Evolutionary conservation across 1,140 invertebrate genomes (phyloP), one percentile per base, ranked within the genome.

Genomic region (Paraescarpia echinospica): DNA sequence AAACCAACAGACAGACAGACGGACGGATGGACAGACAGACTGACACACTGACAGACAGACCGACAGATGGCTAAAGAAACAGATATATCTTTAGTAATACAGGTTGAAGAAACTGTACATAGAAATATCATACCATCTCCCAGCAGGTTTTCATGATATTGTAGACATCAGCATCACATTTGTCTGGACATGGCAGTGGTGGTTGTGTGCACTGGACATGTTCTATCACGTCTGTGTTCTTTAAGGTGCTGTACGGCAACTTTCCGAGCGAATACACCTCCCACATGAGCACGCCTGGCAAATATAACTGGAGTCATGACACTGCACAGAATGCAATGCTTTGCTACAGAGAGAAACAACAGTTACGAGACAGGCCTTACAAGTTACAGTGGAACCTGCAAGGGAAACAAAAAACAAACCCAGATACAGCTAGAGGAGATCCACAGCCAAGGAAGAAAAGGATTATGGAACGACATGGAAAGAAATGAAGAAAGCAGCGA

Each of bases 231-330:
- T 98, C 98, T 96, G 98, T 94, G 94, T 96, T 97, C 98, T 98
- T 99, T 98, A 95, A 95, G 59, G 94, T 94, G 33, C 92, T 92
- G 93, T 96, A 96, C 22, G 95, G 95, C 94, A 94, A 95, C 31
- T 94, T 91, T 18, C 94, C 95, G 92, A 94, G 93, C 1, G 95
- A 95, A 93, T 95, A 96, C 33, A 95, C 94, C 93, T 96, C 96
- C 98, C 98, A 99, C 98, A 99, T 99, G 88, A 99, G 96, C 4
- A 99, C 98, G 95, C 98, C 98, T 98, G 59, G 4, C 59, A 77
- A 77, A 31, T 77, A 77, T 18, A 77, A 41, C 41, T 41, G 12
- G 59, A 77, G 59, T 77, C 59, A 77, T 12, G 59, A 77, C 22
- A 2, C 59, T 77, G 59, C 59, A 77, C 12, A 77, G 59, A 51